Percentiles rank a stretch among this genome's conserved stretches.
phyloP scores from a whole-genome alignment of 2,113 vertebrate species.

The Triplophysa rosa region DNA sequence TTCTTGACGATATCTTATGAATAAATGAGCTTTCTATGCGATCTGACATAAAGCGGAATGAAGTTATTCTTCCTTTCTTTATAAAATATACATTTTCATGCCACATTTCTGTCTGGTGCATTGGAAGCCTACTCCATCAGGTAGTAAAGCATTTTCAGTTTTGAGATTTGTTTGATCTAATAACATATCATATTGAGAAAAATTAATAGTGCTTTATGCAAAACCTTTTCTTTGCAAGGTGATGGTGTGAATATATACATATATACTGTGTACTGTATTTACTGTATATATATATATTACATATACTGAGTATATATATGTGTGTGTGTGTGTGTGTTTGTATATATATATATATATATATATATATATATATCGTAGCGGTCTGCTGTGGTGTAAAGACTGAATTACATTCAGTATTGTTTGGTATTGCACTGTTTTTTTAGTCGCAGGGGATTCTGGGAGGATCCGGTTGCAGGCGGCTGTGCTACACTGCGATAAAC shows the following conservation, averaged over 20 bases:
- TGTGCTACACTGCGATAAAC: slow-evolving; percentile 18
- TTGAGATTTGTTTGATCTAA: neutral
- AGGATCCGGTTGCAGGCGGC: slow-evolving; percentile 9
- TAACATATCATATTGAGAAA: too few relatives aligned
- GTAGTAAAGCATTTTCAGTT: neutral
- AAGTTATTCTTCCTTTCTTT: slow-evolving; percentile 1
- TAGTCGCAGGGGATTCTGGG: slow-evolving; percentile 17
- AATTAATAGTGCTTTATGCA: neutral
- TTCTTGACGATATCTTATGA: slow-evolving; percentile 56
- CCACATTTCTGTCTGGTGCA: slow-evolving; percentile 8
- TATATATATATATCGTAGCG: neutral
- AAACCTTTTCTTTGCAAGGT: neutral
- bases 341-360: neutral
- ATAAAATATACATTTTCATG: slow-evolving; percentile 25
- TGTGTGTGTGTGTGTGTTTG: too few relatives aligned
- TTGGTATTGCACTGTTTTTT: slow-evolving; percentile 32
- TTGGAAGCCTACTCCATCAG: neutral
- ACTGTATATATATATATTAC: too few relatives aligned
- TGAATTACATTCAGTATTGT: neutral
- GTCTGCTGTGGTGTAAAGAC: neutral
- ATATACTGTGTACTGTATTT: too few relatives aligned
- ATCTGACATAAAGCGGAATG: slow-evolving; percentile 41
- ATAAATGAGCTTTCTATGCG: slow-evolving; percentile 62
- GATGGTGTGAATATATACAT: too few relatives aligned
- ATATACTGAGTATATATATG: too few relatives aligned